Conservation (phyloP, 2,888 invertebrate genomes). For the Melanostoma scalare region DNA sequence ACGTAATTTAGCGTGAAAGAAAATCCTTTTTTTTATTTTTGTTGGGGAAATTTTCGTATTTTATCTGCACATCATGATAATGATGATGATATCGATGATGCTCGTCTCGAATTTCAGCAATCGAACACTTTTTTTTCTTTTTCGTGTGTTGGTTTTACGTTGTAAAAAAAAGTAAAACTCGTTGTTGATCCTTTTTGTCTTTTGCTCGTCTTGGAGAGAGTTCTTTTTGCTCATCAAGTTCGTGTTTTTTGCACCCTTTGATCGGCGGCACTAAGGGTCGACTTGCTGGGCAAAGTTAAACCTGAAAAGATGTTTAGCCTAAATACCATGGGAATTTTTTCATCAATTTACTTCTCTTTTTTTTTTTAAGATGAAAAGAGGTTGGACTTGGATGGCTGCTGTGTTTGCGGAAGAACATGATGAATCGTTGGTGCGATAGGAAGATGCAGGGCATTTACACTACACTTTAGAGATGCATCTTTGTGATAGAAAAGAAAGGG, state of each 20-base stretch:
- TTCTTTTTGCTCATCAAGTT: conserved; percentile 60
- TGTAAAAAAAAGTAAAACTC: conserved; percentile 33
- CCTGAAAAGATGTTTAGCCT: conserved; percentile 63
- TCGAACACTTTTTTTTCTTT: conserved; percentile 34
- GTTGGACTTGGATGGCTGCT: conserved; percentile 23
- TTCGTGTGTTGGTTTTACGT: conserved; percentile 51
- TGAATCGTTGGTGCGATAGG: conserved; percentile 60
- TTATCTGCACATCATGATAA: conserved; percentile 58
- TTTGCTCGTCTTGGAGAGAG: conserved; percentile 29
- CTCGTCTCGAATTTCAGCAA: conserved; percentile 67
- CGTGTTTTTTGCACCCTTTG: conserved; percentile 67
- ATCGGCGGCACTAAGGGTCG: conserved; percentile 54
- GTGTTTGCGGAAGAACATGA: conserved; percentile 64
- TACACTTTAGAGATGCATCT: conserved; percentile 51
- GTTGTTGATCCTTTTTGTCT: conserved; percentile 58
- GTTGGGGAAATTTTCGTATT: conserved; percentile 20
- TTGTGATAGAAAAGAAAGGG: conserved; percentile 47
- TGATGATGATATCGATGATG: conserved; percentile 70
- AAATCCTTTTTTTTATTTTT: conserved; percentile 58
- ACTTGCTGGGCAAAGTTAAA: conserved; percentile 38
- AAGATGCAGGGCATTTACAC: conserved; percentile 58
- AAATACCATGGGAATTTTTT: conserved; percentile 70
- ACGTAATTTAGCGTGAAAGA: conserved; percentile 71
- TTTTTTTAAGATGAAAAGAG: conserved; percentile 6
- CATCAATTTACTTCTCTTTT: conserved; percentile 4